Evolutionary conservation across 2,797 vertebrate species (phyloP), one percentile per base, ranked within the genome.

Genomic region (Chelmon rostratus): DNA sequence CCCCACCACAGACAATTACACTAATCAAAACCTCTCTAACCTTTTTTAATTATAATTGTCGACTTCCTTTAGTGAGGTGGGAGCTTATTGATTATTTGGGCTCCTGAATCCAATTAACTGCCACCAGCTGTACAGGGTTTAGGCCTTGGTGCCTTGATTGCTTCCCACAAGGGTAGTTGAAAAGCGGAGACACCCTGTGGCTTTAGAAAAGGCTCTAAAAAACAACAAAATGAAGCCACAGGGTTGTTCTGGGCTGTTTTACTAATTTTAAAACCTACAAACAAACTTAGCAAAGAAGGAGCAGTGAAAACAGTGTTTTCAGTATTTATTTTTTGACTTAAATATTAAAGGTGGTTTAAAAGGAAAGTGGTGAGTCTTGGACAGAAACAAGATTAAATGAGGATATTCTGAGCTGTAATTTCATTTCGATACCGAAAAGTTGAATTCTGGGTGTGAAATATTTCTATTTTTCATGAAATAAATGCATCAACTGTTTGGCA

Each of bases 21-120:
- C 69, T 85, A 83, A 89, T 89, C 85, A 92, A 68, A 85, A 82
- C 65, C 69, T 78, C 61, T 72, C 56, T 63, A 61, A 78, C 78
- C 72, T 73, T 81, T 87, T 56, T 88, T 67, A 87, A 91, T 93
- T 88, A 87, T 89, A 91, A 92, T 87, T 85, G 78, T 79, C 3
- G 58, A 80, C 84, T 87, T 91, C 82, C 87, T 84, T 86, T 66
- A 73, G 83, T 37, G 66, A 78, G 49, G 56, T 76, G 76, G 62
- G 68, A 81, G 63, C 76, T 47, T 57, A 64, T 84, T 93, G 86
- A 93, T 93, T 91, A 88, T 77, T 69, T 67, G 61, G 85, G 78
- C 74, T 75, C 54, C 73, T 81, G 71, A 83, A 88, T 89, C 72
- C 76, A 89, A 91, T 89, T 88, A 91, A 68, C 37, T 25, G 66